Conservation (phyloP, 2,888 invertebrate species). For the Caradrina kadenii region DNA sequence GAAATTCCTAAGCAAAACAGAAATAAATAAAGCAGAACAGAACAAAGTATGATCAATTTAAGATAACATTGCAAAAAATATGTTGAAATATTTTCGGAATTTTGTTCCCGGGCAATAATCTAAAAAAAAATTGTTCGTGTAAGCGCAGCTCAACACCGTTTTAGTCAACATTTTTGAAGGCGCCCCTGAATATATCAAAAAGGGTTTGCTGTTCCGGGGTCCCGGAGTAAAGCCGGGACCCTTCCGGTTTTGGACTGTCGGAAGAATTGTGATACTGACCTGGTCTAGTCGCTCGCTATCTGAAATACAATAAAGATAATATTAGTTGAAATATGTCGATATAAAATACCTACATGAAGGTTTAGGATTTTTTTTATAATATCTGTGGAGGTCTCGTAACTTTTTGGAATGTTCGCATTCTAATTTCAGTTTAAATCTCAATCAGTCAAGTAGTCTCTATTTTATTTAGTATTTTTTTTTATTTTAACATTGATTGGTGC, state of each 20-base stretch:
- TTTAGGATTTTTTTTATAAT: too few species aligned
- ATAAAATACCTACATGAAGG: neutral
- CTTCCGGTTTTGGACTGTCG: conserved; percentile 48
- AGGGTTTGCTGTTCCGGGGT: conserved; percentile 45
- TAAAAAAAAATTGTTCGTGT: neutral
- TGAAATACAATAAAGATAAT: conserved; percentile 41
- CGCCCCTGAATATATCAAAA: conserved; percentile 55
- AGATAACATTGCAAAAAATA: too few species aligned
- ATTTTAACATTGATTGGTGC: too few species aligned
- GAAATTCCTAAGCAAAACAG: too few species aligned
- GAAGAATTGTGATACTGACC: conserved; percentile 51
- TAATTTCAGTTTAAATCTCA: too few species aligned
- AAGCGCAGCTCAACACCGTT: conserved; percentile 31
- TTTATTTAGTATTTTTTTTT: too few species aligned
- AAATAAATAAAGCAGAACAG: too few species aligned
- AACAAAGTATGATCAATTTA: too few species aligned
- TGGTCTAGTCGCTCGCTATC: conserved; percentile 39
- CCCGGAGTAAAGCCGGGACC: conserved; percentile 33
- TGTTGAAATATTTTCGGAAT: too few species aligned
- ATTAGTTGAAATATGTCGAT: conserved; percentile 11
- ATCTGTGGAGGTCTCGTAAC: too few species aligned
- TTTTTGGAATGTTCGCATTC: too few species aligned
- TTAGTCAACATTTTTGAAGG: conserved; percentile 60
- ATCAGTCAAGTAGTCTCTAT: too few species aligned
- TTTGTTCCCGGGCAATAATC: neutral